Conservation (phyloP, 35 echinoderm and acorn worm genomes). For the Strongylocentrotus purpuratus region DNA sequence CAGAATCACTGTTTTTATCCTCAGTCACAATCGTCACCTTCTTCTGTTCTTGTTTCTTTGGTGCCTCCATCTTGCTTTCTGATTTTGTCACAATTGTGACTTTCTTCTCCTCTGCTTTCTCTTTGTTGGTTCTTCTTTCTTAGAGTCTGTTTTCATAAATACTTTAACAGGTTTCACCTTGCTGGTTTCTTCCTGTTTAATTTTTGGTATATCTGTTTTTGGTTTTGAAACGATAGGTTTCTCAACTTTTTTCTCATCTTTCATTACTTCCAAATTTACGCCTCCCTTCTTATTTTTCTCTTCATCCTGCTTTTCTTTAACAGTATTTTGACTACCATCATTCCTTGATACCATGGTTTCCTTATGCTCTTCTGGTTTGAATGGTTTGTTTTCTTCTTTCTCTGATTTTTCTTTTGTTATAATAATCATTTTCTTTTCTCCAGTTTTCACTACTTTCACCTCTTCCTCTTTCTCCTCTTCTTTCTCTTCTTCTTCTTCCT, state of each 20-base stretch:
- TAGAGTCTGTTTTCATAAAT: background rate
- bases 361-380: background rate
- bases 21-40: slow-evolving; percentile 30
- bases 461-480: slow-evolving; percentile 40
- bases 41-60: background rate
- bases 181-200: background rate
- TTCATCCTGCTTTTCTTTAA: slow-evolving; percentile 2
- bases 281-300: background rate
- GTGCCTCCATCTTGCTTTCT: background rate
- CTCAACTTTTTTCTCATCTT: background rate
- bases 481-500: slow-evolving; percentile 1
- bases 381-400: slow-evolving; percentile 15
- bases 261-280: background rate
- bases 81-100: slow-evolving; percentile 8
- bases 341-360: background rate
- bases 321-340: background rate
- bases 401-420: background rate
- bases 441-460: slow-evolving; percentile 34
- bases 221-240: slow-evolving; percentile 28
- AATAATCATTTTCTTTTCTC: slow-evolving; percentile 21
- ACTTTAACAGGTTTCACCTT: background rate
- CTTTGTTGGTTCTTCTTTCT: slow-evolving; percentile 19
- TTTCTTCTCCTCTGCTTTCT: background rate
- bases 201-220: slow-evolving; percentile 9
- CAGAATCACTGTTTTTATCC: slow-evolving; percentile 35